A percentile compares a stretch with the other conserved stretches of the same genome.
These are phyloP conservation scores for Oscheius onirici DNA, from an alignment of 2,888 invertebrate genomes.

Conservation along the genomic window DNA sequence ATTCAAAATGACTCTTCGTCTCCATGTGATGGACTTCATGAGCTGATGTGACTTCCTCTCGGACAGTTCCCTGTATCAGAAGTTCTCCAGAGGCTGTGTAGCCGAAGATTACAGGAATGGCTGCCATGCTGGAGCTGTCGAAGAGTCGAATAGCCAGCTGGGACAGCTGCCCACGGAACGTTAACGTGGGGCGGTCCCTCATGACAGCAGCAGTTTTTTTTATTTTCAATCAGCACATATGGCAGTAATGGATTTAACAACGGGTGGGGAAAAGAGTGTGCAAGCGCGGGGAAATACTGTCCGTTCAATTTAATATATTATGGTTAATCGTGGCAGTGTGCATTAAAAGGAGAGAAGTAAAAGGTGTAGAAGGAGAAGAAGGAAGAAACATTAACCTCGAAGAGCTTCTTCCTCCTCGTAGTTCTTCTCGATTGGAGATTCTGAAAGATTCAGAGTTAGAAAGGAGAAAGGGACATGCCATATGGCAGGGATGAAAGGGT, in stretches of 20 bases:
- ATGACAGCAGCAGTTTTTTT: not conserved
- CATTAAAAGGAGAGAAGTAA: not conserved
- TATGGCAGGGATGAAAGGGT: not conserved
- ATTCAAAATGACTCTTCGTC: conserved; percentile 49
- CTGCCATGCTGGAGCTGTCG: not conserved
- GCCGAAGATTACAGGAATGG: conserved; percentile 40
- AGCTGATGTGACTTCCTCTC: conserved; percentile 13
- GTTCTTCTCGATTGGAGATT: conserved; percentile 28
- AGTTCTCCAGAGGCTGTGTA: conserved; percentile 42
- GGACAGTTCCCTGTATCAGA: conserved; percentile 31
- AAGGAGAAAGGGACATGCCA: not conserved
- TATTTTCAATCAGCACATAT: conserved; percentile 31
- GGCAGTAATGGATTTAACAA: conserved; percentile 12
- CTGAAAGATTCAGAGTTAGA: conserved; percentile 16
- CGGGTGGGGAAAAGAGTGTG: not conserved
- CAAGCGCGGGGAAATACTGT: not conserved
- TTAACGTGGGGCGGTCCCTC: conserved; percentile 7
- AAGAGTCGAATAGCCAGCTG: conserved; percentile 35
- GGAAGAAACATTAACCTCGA: conserved; percentile 26
- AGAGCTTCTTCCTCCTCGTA: conserved; percentile 23
- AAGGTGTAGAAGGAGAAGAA: conserved; percentile 6
- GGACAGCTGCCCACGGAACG: conserved; percentile 3
- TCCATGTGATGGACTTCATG: conserved; percentile 49
- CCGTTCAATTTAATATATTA: conserved; percentile 13
- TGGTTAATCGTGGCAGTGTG: conserved; percentile 24